Conservation (phyloP, 2,797 vertebrate genomes). For the Notamacropus eugenii region DNA sequence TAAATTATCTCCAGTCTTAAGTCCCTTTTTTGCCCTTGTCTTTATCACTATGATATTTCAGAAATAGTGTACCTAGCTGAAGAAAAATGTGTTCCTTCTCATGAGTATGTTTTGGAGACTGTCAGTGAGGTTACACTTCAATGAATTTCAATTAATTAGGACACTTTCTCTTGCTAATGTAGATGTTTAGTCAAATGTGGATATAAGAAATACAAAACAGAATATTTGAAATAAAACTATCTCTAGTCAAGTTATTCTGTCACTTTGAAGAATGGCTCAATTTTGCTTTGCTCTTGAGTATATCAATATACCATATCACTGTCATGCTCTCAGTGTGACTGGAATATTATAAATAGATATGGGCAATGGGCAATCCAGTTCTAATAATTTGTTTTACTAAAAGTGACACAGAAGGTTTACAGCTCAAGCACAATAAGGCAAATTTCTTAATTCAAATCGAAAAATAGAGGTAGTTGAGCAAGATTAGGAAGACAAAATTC, state of each 20-base stretch:
- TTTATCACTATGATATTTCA: slow-evolving; percentile 17
- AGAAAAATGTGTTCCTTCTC: background rate
- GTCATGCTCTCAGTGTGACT: slow-evolving; percentile 41
- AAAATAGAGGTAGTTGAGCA: background rate
- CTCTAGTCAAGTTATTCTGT: slow-evolving; percentile 47
- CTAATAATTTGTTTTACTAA: slow-evolving; percentile 61
- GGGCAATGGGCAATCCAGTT: slow-evolving; percentile 53
- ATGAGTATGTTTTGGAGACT: background rate
- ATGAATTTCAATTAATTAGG: slow-evolving; percentile 54
- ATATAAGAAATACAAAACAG: slow-evolving; percentile 56
- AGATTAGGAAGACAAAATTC: slow-evolving; percentile 19
- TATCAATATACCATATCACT: slow-evolving; percentile 56
- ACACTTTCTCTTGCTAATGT: slow-evolving; percentile 26
- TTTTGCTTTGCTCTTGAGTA: slow-evolving; percentile 65
- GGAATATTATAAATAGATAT: slow-evolving; percentile 52
- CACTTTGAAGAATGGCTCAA: slow-evolving; percentile 70
- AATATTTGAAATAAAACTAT: slow-evolving; percentile 59
- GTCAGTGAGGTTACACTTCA: background rate
- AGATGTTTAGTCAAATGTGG: slow-evolving; percentile 56
- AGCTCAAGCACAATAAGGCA: background rate
- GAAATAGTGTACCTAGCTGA: slow-evolving; percentile 8
- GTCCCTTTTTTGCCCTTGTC: background rate
- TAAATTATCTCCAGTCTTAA: background rate
- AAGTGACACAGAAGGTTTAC: slow-evolving; percentile 13
- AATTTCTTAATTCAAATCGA: slow-evolving; percentile 37